Conservation (phyloP, 2,888 invertebrate genomes). For the Heteromurus nitidus region DNA sequence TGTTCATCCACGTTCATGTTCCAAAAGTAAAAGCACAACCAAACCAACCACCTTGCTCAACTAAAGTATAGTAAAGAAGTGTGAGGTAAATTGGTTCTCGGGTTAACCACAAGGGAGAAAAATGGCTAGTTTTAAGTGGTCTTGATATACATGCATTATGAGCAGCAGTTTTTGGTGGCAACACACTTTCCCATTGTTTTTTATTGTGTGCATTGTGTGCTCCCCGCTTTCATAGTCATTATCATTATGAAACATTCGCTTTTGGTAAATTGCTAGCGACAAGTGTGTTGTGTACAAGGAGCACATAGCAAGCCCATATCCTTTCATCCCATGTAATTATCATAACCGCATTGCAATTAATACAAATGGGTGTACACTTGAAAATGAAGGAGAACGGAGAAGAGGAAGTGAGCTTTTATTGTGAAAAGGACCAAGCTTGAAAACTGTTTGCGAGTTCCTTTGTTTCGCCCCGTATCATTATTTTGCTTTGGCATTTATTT, state of each 20-base stretch:
- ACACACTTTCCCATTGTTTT: not conserved
- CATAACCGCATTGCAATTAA: constrained; percentile 7
- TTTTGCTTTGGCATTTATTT: too few species aligned
- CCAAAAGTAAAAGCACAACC: too few species aligned
- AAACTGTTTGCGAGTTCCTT: too few species aligned
- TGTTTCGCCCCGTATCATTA: too few species aligned
- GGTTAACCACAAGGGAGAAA: constrained; percentile 30
- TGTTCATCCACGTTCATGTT: too few species aligned
- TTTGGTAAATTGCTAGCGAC: too few species aligned
- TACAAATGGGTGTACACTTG: not conserved
- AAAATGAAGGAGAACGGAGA: not conserved
- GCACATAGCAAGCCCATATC: not conserved
- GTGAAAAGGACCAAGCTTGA: not conserved
- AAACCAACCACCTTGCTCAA: too few species aligned
- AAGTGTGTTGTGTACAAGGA: not conserved
- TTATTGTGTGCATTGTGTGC: too few species aligned
- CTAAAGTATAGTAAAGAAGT: too few species aligned
- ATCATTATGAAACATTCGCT: not conserved
- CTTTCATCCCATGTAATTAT: constrained; percentile 2
- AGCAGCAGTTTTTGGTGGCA: too few species aligned
- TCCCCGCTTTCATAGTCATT: not conserved
- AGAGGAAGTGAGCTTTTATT: too few species aligned
- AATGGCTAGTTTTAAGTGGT: not conserved
- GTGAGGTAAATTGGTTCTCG: constrained; percentile 45
- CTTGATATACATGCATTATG: too few species aligned